Percentiles rank a stretch among this genome's conserved stretches.
phyloP scores from a whole-genome alignment of 2,888 invertebrate species.

The Halictus ligatus region DNA sequence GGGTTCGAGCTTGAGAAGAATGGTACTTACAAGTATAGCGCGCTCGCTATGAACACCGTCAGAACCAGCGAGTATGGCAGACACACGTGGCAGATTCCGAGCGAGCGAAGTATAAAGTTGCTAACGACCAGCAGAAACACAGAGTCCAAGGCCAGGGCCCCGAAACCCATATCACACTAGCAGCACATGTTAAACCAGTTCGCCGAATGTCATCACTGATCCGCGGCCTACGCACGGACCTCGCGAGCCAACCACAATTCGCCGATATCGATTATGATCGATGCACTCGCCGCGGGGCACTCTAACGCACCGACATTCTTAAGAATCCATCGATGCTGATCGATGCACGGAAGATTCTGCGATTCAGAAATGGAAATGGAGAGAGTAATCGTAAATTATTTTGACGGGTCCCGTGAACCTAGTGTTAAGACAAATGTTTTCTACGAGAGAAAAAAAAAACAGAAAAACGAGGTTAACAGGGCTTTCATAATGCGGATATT shows the following conservation, averaged over 20 bases:
- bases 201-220: constrained; percentile 15
- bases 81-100: constrained; percentile 77
- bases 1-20: background rate
- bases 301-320: background rate
- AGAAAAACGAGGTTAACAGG: too few species aligned
- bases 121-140: constrained; percentile 72
- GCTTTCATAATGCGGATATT: background rate
- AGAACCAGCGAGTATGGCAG: constrained; percentile 78
- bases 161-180: constrained; percentile 78
- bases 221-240: constrained; percentile 1
- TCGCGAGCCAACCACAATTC: background rate
- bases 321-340: background rate
- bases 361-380: background rate
- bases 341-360: background rate
- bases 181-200: constrained; percentile 34
- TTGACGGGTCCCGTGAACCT: too few species aligned
- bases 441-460: too few species aligned
- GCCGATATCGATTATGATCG: background rate
- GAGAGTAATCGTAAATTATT: too few species aligned
- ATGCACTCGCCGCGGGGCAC: background rate
- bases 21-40: constrained; percentile 74
- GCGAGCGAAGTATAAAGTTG: constrained; percentile 72
- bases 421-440: too few species aligned
- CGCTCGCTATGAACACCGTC: constrained; percentile 74
- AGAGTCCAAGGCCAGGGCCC: constrained; percentile 71